Evolutionary conservation across 2,888 invertebrate genomes (phyloP).

Genomic region (Criorhina ranunculi): DNA sequence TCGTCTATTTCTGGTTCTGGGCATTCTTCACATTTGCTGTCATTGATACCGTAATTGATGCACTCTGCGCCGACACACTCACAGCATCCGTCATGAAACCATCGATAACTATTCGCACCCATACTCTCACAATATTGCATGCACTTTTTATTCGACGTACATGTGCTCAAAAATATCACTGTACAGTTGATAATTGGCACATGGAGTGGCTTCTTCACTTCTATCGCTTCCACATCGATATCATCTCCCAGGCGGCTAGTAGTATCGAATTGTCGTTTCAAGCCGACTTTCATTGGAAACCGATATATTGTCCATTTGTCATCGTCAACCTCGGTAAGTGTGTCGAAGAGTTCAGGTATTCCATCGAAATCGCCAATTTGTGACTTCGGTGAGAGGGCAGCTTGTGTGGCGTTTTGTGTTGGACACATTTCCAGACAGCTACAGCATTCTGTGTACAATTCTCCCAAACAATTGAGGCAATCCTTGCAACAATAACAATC

Average conservation of each 20-base stretch:
- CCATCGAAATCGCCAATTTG: constrained; percentile 94
- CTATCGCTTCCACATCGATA: constrained; percentile 71
- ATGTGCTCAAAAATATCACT: constrained; percentile 82
- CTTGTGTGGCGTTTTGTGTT: constrained; percentile 87
- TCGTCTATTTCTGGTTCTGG: constrained; percentile 85
- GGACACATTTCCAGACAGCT: constrained; percentile 87
- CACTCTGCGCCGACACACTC: constrained; percentile 95
- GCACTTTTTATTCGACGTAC: constrained; percentile 81
- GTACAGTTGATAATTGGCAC: constrained; percentile 80
- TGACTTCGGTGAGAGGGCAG: constrained; percentile 87
- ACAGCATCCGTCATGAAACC: constrained; percentile 98
- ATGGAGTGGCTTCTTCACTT: constrained; percentile 60
- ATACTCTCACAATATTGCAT: constrained; percentile 82
- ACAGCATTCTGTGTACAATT: constrained; percentile 93
- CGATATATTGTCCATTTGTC: constrained; percentile 81
- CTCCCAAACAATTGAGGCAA: constrained; percentile 94
- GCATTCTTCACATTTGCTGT: constrained; percentile 89
- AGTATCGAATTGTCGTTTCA: constrained; percentile 76
- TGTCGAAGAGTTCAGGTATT: constrained; percentile 92
- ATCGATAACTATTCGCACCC: constrained; percentile 87
- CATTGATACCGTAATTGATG: constrained; percentile 94
- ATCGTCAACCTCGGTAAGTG: constrained; percentile 89
- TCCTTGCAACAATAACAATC: constrained; percentile 96
- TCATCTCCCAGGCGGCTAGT: constrained; percentile 65
- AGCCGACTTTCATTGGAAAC: constrained; percentile 79